Percentiles rank a stretch among this genome's conserved stretches.
Conservation (phyloP, 2,888 invertebrate species). For the Aphidoletes aphidimyza region DNA sequence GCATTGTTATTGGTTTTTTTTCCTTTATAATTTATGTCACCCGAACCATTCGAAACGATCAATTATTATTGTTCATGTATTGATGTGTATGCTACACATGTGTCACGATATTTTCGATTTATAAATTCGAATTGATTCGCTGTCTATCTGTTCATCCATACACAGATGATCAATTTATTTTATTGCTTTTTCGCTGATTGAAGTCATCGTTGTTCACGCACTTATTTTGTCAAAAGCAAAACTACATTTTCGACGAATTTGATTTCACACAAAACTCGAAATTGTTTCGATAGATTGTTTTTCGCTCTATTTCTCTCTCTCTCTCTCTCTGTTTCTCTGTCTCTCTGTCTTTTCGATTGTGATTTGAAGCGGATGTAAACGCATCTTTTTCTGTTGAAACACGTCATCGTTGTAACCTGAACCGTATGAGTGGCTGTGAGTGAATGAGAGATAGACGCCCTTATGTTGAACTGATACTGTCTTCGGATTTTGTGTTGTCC, state of each 20-base stretch:
- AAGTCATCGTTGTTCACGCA: constrained; percentile 46
- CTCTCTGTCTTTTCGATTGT: neutral
- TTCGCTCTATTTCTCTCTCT: neutral
- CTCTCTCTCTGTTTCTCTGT: neutral
- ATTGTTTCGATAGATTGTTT: neutral
- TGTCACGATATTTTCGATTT: constrained; percentile 1
- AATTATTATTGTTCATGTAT: neutral
- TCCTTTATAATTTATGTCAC: neutral
- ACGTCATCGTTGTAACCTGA: too few species aligned
- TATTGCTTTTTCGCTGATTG: constrained; percentile 44
- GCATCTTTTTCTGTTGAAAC: too few species aligned
- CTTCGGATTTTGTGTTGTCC: constrained; percentile 75
- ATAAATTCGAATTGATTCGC: constrained; percentile 12
- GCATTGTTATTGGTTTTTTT: neutral
- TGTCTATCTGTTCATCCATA: too few species aligned
- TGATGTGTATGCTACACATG: constrained; percentile 17
- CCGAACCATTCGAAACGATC: neutral
- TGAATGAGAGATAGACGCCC: neutral
- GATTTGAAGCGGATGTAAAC: neutral
- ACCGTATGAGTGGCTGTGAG: neutral
- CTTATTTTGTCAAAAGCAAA: constrained; percentile 19
- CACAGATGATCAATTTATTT: neutral
- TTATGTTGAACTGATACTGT: neutral
- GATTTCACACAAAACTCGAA: neutral
- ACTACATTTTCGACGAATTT: neutral